Evolutionary conservation across 2,113 vertebrate species (phyloP).

Genomic region (Caretta caretta): DNA sequence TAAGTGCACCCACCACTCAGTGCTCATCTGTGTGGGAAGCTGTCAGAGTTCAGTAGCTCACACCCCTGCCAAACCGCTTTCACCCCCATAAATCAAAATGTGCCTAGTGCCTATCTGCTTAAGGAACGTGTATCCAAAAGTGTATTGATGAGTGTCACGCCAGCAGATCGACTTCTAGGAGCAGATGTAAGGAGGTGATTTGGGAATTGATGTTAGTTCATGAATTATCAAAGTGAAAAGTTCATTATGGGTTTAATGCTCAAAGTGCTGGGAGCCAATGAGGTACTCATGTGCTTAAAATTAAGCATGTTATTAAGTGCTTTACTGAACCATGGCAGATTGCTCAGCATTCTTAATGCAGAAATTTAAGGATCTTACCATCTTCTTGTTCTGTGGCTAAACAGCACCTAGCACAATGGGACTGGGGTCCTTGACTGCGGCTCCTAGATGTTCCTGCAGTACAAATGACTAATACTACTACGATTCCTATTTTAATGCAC

Average conservation of each 20-base stretch:
- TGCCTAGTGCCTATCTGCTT: accelerated
- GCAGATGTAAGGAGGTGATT: background rate
- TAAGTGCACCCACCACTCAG: background rate
- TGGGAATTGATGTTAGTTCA: background rate
- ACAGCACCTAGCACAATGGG: background rate
- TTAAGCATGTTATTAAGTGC: background rate
- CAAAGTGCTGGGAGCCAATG: background rate
- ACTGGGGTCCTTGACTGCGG: slow-evolving; percentile 28
- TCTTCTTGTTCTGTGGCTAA: slow-evolving; percentile 6
- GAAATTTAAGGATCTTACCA: background rate
- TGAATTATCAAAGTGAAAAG: background rate
- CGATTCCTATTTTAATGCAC: background rate
- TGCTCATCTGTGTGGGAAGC: background rate
- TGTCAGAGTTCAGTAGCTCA: background rate
- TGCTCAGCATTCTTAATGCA: background rate
- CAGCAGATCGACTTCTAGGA: background rate
- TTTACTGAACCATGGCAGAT: background rate
- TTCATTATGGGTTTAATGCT: background rate
- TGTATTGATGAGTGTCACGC: background rate
- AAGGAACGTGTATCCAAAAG: background rate
- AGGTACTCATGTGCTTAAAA: background rate
- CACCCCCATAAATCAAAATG: background rate
- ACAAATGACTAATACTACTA: background rate
- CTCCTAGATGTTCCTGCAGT: background rate
- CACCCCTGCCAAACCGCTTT: background rate